Conservation (phyloP, 2,888 invertebrate genomes). For the Polia nebulosa region DNA sequence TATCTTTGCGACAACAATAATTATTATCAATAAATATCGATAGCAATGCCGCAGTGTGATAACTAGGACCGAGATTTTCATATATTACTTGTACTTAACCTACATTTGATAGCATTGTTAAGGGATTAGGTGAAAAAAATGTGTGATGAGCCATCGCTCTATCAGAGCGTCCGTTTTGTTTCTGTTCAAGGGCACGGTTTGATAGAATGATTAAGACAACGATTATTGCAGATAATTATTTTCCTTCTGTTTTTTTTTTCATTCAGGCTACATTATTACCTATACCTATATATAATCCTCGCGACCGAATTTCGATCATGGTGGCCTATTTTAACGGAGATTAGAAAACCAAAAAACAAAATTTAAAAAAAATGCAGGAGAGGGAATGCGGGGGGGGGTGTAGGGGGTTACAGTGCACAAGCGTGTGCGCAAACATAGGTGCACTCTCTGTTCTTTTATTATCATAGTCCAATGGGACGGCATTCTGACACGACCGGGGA, state of each 20-base stretch:
- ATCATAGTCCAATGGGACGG: background rate
- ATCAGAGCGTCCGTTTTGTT: background rate
- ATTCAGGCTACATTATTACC: background rate
- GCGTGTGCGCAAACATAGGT: background rate
- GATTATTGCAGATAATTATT: background rate
- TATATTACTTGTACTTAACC: constrained; percentile 8
- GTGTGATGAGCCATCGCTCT: constrained; percentile 18
- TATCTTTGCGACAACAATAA: constrained; percentile 8
- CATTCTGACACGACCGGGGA: background rate
- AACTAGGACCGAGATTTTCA: constrained; percentile 46
- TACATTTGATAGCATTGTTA: constrained; percentile 32
- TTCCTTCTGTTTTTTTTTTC: background rate
- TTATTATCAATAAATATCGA: constrained; percentile 32
- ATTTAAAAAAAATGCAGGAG: too few species aligned
- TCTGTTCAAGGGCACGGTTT: background rate
- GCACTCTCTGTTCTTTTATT: background rate
- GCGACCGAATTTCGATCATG: background rate
- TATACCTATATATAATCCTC: background rate
- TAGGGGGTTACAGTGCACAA: too few species aligned
- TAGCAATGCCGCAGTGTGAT: constrained; percentile 49
- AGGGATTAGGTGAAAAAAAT: constrained; percentile 1
- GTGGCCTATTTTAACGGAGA: background rate
- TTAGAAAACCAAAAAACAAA: too few species aligned
- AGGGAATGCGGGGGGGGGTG: too few species aligned
- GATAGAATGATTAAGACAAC: background rate